Evolutionary conservation across 2,888 invertebrate genomes (phyloP), one percentile per base, ranked within the genome.

Genomic region (Pandemis heparana): DNA sequence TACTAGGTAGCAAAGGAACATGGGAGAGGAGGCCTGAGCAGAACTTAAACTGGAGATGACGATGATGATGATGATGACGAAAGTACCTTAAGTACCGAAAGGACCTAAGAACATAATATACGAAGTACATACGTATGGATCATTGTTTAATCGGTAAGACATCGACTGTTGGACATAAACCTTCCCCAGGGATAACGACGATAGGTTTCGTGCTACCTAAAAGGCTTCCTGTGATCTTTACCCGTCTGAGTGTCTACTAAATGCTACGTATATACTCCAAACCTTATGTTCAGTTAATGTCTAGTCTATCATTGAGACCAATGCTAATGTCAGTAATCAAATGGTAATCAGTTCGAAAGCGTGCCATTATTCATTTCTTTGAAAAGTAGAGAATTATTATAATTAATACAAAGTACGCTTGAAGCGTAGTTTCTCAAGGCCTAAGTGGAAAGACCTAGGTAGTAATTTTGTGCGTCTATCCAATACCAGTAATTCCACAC

Each of bases 401-500:
- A 70, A 70, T 74, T 74, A 74, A 70, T 69, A 69, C 48, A 41
- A 68, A 63, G 39, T 63, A 60, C 73, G 69, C 70, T 74, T 69
- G 18, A 70, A 74, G 70, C 70, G 65, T 70, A 74, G 65, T 70
- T 70, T 74, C 74, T 64, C 12, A 9, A 61, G 74, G 43, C 65
- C 60, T 70, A 60, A 65, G 69, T 65, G 70, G 74, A 74, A 74
- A 70, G 69, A 65, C 70, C 74, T 65, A 70, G 53, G 69, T 53
- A 74, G 74, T 74, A 65, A 74, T 74, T 74, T 74, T 70, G 73
- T 73, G 74, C 74, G 74, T 74, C 74, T 70, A 70, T 70, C 70
- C 70, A 70, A 74, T 74, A 65, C 60, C 60, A 74, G 74, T 74
- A 65, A 74, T 74, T 70, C 74, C 74, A 65, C 70, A 65, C 74